A percentile compares a stretch with the other conserved stretches of the same genome.
phyloP scores from a whole-genome alignment of 2,888 invertebrate species.

The Amphiduros pacificus region DNA sequence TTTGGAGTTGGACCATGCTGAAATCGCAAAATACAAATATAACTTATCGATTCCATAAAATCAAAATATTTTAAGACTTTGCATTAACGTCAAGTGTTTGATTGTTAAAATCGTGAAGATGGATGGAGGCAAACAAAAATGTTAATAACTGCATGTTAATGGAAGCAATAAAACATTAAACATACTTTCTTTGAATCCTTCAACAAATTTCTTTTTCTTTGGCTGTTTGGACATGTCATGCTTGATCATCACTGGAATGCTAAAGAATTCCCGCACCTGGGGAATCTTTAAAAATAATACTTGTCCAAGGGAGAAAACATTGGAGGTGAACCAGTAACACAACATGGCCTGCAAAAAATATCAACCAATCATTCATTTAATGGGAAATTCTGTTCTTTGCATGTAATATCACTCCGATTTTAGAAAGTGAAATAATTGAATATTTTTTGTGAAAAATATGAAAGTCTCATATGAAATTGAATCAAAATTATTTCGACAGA shows the following conservation, averaged over 20 bases:
- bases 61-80: too few relatives aligned
- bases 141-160: too few relatives aligned
- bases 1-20: conserved; percentile 28
- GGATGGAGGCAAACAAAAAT: too few relatives aligned
- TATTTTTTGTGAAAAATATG: too few relatives aligned
- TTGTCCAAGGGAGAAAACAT: conserved; percentile 82
- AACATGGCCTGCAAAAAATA: conserved; percentile 69
- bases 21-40: conserved; percentile 1
- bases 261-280: conserved; percentile 73
- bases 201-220: conserved; percentile 74
- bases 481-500: too few relatives aligned
- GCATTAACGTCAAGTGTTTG: too few relatives aligned
- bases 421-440: too few relatives aligned
- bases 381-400: too few relatives aligned
- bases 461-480: too few relatives aligned
- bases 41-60: not conserved
- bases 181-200: conserved; percentile 79
- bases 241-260: conserved; percentile 69
- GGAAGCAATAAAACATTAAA: conserved; percentile 28
- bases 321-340: conserved; percentile 87
- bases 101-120: too few relatives aligned
- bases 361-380: too few relatives aligned
- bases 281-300: conserved; percentile 77
- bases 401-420: too few relatives aligned
- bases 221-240: conserved; percentile 66